Percentiles rank a stretch among this genome's conserved stretches.
phyloP scores from a whole-genome alignment of 2,113 vertebrate species.

The Saccopteryx bilineata region DNA sequence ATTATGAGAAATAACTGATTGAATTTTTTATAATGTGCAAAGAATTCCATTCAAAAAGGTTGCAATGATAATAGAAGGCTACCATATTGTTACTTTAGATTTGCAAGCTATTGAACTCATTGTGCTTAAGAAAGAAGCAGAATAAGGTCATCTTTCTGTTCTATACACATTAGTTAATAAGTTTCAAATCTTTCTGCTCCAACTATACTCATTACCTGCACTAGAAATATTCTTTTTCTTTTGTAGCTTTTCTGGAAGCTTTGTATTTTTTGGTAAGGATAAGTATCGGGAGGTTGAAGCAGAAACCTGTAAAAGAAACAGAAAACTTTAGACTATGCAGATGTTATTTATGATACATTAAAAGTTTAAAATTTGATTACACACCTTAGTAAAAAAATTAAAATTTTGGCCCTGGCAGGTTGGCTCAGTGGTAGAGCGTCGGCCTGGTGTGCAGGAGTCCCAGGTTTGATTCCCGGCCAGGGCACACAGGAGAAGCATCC shows the following conservation, averaged over 20 bases:
- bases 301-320: conserved; percentile 81
- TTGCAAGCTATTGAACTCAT: neutral
- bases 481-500: no score
- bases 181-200: neutral
- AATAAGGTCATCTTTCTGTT: neutral
- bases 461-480: no score
- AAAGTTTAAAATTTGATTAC: neutral
- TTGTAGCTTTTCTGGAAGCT: conserved; percentile 89
- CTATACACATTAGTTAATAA: conserved; percentile 2
- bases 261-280: conserved; percentile 91
- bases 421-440: no score
- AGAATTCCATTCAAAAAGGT: neutral
- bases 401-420: neutral
- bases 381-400: conserved; percentile 15
- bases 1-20: neutral
- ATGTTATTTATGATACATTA: neutral
- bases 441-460: no score
- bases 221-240: conserved; percentile 87
- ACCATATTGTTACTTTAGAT: neutral
- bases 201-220: conserved; percentile 84
- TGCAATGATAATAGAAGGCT: neutral
- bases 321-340: neutral
- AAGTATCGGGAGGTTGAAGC: conserved; percentile 89
- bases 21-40: neutral
- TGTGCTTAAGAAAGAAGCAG: neutral